Percentiles rank a stretch among this genome's conserved stretches.
phyloP scores from a whole-genome alignment of 2,797 vertebrate genomes.

The Rhinichthys osculus region DNA sequence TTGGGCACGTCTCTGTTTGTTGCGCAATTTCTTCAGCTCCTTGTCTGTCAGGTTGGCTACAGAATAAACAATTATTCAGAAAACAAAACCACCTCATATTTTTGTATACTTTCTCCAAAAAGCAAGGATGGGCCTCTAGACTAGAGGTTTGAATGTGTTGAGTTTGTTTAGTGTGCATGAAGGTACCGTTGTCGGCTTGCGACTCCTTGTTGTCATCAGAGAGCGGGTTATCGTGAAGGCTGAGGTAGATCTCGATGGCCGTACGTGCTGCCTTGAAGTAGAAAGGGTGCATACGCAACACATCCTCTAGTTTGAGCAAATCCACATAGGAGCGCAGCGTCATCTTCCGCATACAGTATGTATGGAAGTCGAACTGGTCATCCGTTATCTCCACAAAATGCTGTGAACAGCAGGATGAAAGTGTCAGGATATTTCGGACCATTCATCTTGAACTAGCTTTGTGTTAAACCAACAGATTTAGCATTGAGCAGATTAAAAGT shows the following conservation, averaged over 20 bases:
- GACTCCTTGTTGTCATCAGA: slow-evolving; percentile 96
- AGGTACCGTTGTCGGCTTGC: slow-evolving; percentile 91
- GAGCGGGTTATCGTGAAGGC: slow-evolving; percentile 96
- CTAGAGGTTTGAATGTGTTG: neutral
- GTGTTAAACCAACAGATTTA: neutral
- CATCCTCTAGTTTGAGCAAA: slow-evolving; percentile 96
- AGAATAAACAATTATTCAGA: neutral
- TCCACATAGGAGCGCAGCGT: slow-evolving; percentile 98
- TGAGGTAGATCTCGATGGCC: slow-evolving; percentile 97
- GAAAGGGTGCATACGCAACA: slow-evolving; percentile 96
- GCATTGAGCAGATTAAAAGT: neutral
- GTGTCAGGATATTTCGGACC: neutral
- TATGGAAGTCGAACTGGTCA: slow-evolving; percentile 99
- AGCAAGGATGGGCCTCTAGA: neutral
- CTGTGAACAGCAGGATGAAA: slow-evolving; percentile 68
- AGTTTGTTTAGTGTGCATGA: neutral
- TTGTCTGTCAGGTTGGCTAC: slow-evolving; percentile 92
- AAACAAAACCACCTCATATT: neutral
- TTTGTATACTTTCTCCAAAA: neutral
- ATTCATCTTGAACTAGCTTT: neutral
- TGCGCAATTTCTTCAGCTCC: slow-evolving; percentile 96
- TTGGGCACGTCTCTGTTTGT: slow-evolving; percentile 96
- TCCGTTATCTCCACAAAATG: slow-evolving; percentile 99
- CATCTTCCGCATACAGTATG: slow-evolving; percentile 99
- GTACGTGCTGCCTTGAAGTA: slow-evolving; percentile 96